These are phyloP conservation scores for Eupsittula cactorum DNA, from an alignment of 2,113 vertebrate species.

Conservation along the genomic window DNA sequence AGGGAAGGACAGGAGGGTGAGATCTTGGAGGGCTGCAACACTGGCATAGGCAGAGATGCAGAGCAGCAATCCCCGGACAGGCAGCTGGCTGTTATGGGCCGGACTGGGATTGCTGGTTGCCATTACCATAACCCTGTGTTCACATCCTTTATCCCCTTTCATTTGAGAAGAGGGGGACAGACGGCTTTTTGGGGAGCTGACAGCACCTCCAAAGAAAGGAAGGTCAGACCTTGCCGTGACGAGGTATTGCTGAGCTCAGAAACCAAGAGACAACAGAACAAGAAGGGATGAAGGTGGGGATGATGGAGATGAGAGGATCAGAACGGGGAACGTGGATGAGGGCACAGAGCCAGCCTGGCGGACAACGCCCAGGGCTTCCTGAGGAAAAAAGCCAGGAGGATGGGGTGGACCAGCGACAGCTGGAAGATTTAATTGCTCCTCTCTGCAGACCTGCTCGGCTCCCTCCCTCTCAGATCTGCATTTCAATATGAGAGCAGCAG, in stretches of 20 bases:
- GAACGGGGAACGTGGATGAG: not conserved
- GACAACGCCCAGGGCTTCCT: constrained; percentile 54
- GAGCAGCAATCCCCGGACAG: not conserved
- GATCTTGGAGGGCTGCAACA: not conserved
- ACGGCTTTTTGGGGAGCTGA: not conserved
- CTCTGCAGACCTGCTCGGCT: constrained; percentile 65
- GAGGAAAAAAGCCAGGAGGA: constrained; percentile 17
- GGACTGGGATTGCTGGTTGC: not conserved
- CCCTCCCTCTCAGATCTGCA: constrained; percentile 79
- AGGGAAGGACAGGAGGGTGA: not conserved
- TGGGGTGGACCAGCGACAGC: constrained; percentile 74
- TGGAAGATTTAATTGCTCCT: constrained; percentile 83
- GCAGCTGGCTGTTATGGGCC: not conserved
- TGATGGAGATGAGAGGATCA: not conserved
- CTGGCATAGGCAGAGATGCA: not conserved
- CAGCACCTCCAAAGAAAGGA: not conserved
- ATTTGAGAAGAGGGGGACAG: not conserved
- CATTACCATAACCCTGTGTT: not conserved
- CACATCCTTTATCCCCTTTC: not conserved
- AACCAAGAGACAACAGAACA: not conserved
- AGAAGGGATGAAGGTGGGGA: not conserved
- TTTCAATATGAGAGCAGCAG: constrained; percentile 82
- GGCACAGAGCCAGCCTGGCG: not conserved
- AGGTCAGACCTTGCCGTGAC: not conserved
- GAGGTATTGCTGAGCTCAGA: not conserved